Evolutionary conservation across 1,140 invertebrate species (phyloP).

Genomic region (Scaptomyza graminum): DNA sequence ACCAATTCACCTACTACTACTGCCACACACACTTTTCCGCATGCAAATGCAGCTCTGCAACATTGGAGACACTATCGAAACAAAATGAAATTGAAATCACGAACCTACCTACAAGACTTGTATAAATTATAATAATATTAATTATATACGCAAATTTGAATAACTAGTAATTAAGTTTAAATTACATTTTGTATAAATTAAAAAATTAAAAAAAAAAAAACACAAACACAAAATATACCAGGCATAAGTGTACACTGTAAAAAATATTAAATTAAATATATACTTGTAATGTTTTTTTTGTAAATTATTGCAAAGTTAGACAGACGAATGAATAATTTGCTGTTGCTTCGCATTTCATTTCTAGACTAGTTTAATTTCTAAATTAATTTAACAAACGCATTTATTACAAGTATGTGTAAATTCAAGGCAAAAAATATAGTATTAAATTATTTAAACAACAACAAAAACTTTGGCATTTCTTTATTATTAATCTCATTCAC

Average conservation of each 20-base stretch:
- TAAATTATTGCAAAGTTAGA: conserved; percentile 61
- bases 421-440: conserved; percentile 75
- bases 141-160: conserved; percentile 61
- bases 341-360: conserved; percentile 68
- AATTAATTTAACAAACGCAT: conserved; percentile 76
- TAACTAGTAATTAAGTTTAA: conserved; percentile 71
- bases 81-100: conserved; percentile 64
- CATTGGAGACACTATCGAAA: conserved; percentile 54
- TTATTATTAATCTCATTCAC: conserved; percentile 41
- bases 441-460: conserved; percentile 75
- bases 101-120: conserved; percentile 83
- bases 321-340: conserved; percentile 45
- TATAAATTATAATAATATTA: conserved; percentile 62
- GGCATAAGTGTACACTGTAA: conserved; percentile 67
- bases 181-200: conserved; percentile 78
- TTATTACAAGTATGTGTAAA: conserved; percentile 71
- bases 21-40: conserved; percentile 50
- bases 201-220: conserved; percentile 29
- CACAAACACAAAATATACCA: conserved; percentile 4
- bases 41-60: conserved; percentile 39
- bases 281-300: conserved; percentile 62
- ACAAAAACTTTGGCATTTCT: conserved; percentile 26
- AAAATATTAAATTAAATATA: conserved; percentile 31
- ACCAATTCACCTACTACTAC: conserved; percentile 6
- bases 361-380: conserved; percentile 77